Evolutionary conservation across 1,140 invertebrate species (phyloP), one percentile per base, ranked within the genome.

Genomic region (Trialeurodes vaporariorum): DNA sequence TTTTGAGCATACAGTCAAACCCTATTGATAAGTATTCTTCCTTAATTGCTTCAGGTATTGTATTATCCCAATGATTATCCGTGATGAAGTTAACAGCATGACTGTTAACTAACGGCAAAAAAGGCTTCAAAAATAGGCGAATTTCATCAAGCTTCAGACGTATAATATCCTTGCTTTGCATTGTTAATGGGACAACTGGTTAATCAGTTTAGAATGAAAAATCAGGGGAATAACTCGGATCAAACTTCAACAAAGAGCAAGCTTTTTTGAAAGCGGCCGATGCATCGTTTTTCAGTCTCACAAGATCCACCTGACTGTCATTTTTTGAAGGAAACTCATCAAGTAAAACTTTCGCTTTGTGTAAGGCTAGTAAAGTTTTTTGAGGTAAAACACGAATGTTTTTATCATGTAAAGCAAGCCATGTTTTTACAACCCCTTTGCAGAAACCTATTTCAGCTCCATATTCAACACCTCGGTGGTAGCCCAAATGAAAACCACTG

Each of bases 41-140:
- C 74, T 77, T 81, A 2, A 91, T 76, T 26, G 76, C 69, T 22
- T 72, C 66, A 1, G 87, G 83, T 25, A 91, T 71, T 68, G 81
- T 80, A 24, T 72, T 80, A 0, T 83, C 71, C 85, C 87, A 93
- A 63, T 87, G 82, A 27, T 84, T 76, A n/a, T 87, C 77, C 0
- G 83, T 88, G n/a, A 91, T 82, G 78, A 88, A 92, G 72, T 91
- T 86, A 2, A 91, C 89, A 80, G 91, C 86, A 76, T 93, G 91
- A 72, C 87, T 87, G 76, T 91, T 87, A 1, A 85, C 82, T 60
- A 92, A 78, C 1, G 82, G 77, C 68, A 86, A 73, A 70, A 85
- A 78, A 0, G 83, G 80, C 62, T 81, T 75, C 12, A 91, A 74
- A 75, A 85, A 88, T 23, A 71, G 71, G 13, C 84, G 74, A 1